Evolutionary conservation across 2,888 invertebrate genomes (phyloP), one percentile per base, ranked within the genome.

Genomic region (Chymomyza fuscimana): DNA sequence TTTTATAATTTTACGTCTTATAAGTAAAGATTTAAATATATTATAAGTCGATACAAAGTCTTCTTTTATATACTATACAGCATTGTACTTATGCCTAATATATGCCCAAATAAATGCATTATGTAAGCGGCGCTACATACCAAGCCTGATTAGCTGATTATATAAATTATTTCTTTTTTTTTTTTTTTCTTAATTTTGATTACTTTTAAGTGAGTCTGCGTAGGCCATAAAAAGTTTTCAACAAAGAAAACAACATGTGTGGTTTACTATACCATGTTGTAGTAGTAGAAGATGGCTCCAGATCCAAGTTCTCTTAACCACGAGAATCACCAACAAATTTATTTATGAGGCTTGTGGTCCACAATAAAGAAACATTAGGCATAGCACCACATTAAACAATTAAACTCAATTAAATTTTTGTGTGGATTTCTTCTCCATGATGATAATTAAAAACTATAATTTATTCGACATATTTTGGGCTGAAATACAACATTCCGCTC

Each of bases 191-290:
- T 9, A 32, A 60, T 29, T 70, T 74, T 73, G 65, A 75, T 77
- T 25, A 68, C 19, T 75, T 79, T 75, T 79, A 77, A 79, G 79
- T 75, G 66, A 79, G 67, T 75, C 70, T 74, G 79, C 79, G 77
- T 77, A 52, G 69, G 69, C 74, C 72, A 77, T 76, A 76, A 77
- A 77, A 72, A n/a, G 7, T 29, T 54, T 50, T 60, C 29, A 60
- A 25, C 58, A 25, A 58, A 58, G 58, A 15, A 58, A 58, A 25
- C 25, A 25, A 58, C 58, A 58, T 58, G 58, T 58, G 58, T 25
- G 58, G 25, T 15, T 15, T 32, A 9, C 54, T 54, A 0, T 54
- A 5, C 9, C 19, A 19, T 32, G 9, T 7, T 32, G 4, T 25
- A 1, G 25, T 7, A 16, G 1, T 19, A 6, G 54, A 54, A 54